Percentiles rank a stretch among this genome's conserved stretches.
These are phyloP conservation scores for Lithodes maja DNA, from an alignment of 2,888 invertebrate genomes.

Conservation along the genomic window DNA sequence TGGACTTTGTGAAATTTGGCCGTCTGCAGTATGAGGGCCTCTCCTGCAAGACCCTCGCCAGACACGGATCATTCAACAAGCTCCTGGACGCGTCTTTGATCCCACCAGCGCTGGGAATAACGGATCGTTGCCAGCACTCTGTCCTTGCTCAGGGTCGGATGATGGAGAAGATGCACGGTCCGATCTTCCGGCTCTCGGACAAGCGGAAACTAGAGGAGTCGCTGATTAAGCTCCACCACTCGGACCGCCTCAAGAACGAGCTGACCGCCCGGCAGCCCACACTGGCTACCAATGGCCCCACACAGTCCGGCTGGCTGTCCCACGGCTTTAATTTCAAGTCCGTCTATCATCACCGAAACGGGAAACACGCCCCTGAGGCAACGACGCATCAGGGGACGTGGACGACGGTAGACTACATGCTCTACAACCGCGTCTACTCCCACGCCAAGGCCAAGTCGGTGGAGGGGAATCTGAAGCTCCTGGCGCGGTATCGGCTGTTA, in stretches of 20 bases:
- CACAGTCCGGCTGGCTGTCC: slow-evolving; percentile 50
- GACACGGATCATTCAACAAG: slow-evolving; percentile 77
- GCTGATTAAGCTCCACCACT: slow-evolving; percentile 45
- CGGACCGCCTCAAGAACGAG: slow-evolving; percentile 6
- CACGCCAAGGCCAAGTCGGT: not conserved
- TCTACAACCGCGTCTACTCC: slow-evolving; percentile 54
- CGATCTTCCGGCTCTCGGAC: slow-evolving; percentile 41
- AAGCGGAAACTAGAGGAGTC: slow-evolving; percentile 55
- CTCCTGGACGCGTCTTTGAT: slow-evolving; percentile 35
- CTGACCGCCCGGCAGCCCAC: too few relatives aligned
- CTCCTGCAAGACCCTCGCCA: slow-evolving; percentile 69
- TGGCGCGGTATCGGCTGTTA: slow-evolving; percentile 53
- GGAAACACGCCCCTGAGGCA: slow-evolving; percentile 41
- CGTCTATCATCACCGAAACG: slow-evolving; percentile 43
- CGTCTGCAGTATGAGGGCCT: slow-evolving; percentile 76
- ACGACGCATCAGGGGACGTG: slow-evolving; percentile 58
- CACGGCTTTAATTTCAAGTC: slow-evolving; percentile 61
- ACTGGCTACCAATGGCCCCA: not conserved
- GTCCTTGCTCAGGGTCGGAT: slow-evolving; percentile 56
- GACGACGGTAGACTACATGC: slow-evolving; percentile 68
- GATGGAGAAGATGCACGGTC: slow-evolving; percentile 28
- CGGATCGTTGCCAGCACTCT: slow-evolving; percentile 64
- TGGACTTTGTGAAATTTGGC: slow-evolving; percentile 82
- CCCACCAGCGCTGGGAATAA: slow-evolving; percentile 58
- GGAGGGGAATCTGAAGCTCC: slow-evolving; percentile 55